phyloP scores from a whole-genome alignment of 2,113 vertebrate species.

The Coracopsis vasa region DNA sequence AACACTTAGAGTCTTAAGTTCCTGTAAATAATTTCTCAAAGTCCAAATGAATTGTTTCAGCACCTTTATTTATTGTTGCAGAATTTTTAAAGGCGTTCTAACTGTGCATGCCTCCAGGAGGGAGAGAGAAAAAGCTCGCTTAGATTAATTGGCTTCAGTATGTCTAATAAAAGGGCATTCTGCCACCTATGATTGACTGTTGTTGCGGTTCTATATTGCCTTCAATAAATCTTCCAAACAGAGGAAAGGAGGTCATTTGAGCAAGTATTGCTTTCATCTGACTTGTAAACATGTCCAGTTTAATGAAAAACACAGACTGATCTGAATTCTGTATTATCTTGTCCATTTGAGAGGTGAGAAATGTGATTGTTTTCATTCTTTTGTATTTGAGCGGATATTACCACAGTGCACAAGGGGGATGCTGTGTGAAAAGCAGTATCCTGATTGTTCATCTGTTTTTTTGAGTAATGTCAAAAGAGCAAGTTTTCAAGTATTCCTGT shows the following conservation, averaged over 20 bases:
- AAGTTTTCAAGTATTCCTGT: neutral
- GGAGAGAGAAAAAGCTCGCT: neutral
- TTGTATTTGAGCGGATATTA: neutral
- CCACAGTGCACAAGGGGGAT: neutral
- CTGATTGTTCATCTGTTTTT: neutral
- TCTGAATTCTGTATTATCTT: constrained; percentile 17
- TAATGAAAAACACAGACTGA: constrained; percentile 34
- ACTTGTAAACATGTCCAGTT: constrained; percentile 22
- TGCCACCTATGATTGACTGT: constrained; percentile 19
- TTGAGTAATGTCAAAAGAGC: neutral
- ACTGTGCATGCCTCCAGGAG: constrained; percentile 2
- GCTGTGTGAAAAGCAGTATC: neutral
- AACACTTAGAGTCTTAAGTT: neutral
- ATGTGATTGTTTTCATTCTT: constrained; percentile 1
- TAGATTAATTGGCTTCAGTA: constrained; percentile 36
- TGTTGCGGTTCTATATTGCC: constrained; percentile 6
- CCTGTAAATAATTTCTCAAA: constrained; percentile 19
- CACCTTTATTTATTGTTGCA: constrained; percentile 8
- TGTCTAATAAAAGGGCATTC: constrained; percentile 42
- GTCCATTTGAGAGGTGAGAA: constrained; percentile 12
- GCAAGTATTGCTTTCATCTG: neutral
- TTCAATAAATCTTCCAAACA: constrained; percentile 43
- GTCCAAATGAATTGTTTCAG: constrained; percentile 22
- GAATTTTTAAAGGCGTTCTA: constrained; percentile 20
- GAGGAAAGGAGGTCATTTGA: neutral